These are phyloP conservation scores for Hanleya hanleyi DNA, from an alignment of 2,888 invertebrate genomes.

Conservation along the genomic window DNA sequence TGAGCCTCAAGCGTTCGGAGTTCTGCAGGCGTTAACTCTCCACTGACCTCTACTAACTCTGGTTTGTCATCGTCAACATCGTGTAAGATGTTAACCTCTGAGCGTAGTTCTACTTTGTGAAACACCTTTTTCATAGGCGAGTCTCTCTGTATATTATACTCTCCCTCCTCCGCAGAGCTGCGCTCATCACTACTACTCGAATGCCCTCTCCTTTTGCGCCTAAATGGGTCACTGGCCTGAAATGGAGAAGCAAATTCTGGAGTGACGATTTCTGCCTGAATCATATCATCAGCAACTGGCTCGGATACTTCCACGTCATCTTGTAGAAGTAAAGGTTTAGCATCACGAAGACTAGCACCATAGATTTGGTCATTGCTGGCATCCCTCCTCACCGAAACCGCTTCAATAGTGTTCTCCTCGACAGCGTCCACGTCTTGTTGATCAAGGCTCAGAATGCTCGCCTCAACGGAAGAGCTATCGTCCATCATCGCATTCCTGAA, in stretches of 20 bases:
- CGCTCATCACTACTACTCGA: background rate
- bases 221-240: too few species aligned
- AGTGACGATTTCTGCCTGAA: too few species aligned
- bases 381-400: background rate
- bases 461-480: background rate
- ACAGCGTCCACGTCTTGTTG: background rate
- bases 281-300: background rate
- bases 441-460: background rate
- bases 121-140: too few species aligned
- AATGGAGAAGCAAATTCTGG: too few species aligned
- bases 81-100: too few species aligned
- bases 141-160: background rate
- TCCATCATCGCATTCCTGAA: background rate
- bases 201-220: background rate
- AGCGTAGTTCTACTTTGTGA: too few species aligned
- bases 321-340: background rate
- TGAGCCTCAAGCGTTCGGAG: background rate
- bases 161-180: slow-evolving; percentile 2
- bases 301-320: background rate
- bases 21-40: background rate
- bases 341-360: background rate
- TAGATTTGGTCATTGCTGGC: background rate
- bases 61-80: too few species aligned
- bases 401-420: background rate
- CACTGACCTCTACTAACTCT: background rate